These are phyloP conservation scores for Napeogenes sylphis DNA, from an alignment of 2,888 invertebrate genomes.

Conservation along the genomic window DNA sequence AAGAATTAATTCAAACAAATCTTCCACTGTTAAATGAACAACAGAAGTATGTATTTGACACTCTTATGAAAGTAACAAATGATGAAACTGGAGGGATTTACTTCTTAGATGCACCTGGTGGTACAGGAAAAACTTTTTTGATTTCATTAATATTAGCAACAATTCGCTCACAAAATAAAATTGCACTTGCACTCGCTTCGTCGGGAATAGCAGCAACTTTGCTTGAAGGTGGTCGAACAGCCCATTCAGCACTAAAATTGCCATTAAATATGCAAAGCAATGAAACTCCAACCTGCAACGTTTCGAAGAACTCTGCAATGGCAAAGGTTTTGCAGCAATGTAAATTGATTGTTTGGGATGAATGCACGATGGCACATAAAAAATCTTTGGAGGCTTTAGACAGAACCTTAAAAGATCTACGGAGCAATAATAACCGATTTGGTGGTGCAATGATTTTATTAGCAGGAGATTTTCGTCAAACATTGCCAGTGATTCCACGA, in stretches of 20 bases:
- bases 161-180: constrained; percentile 26
- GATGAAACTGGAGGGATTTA: constrained; percentile 32
- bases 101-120: constrained; percentile 28
- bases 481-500: no score
- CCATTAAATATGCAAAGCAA: constrained; percentile 32
- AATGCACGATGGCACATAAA: constrained; percentile 34
- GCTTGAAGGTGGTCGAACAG: constrained; percentile 31
- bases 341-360: constrained; percentile 29
- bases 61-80: constrained; percentile 32
- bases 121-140: constrained; percentile 31
- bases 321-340: constrained; percentile 27
- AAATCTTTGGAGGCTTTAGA: constrained; percentile 27
- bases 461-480: no score
- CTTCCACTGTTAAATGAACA: constrained; percentile 34
- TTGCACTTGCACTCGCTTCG: constrained; percentile 29
- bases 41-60: constrained; percentile 33
- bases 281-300: constrained; percentile 26
- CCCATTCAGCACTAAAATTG: constrained; percentile 32
- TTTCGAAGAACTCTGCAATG: constrained; percentile 24
- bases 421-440: no score
- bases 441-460: no score
- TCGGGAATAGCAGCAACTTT: constrained; percentile 30
- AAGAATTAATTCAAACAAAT: constrained; percentile 35
- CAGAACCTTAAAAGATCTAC: constrained; percentile 31
- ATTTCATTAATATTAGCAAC: constrained; percentile 28